These are phyloP conservation scores for Agrypnia vestita DNA, from an alignment of 1,140 invertebrate genomes.

Conservation along the genomic window DNA sequence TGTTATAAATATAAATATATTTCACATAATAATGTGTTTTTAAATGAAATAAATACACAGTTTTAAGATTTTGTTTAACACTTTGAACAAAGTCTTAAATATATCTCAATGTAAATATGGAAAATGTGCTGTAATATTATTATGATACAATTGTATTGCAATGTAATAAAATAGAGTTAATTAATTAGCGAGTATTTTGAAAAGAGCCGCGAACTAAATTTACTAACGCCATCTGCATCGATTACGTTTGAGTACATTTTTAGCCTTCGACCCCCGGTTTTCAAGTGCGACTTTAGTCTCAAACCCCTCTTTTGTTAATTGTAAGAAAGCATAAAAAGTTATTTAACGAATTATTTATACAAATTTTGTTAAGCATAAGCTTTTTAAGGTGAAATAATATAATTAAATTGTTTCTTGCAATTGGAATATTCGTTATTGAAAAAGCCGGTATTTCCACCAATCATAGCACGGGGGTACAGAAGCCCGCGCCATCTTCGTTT, in stretches of 20 bases:
- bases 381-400: neutral
- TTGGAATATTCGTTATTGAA: conserved; percentile 32
- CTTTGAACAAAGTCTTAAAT: too few relatives aligned
- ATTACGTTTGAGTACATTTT: conserved; percentile 31
- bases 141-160: neutral
- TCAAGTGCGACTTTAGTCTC: conserved; percentile 54
- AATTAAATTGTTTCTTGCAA: neutral
- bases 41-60: too few relatives aligned
- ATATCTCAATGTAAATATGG: neutral
- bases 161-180: neutral
- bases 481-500: conserved; percentile 87
- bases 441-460: conserved; percentile 69
- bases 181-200: conserved; percentile 6
- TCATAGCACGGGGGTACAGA: conserved; percentile 75
- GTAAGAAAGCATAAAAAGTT: conserved; percentile 12
- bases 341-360: neutral
- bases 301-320: conserved; percentile 59
- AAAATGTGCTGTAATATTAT: neutral
- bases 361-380: neutral
- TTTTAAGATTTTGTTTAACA: too few relatives aligned
- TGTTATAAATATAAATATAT: too few relatives aligned
- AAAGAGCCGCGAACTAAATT: neutral
- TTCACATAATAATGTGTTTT: too few relatives aligned
- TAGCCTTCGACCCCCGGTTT: conserved; percentile 49
- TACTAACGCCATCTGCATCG: conserved; percentile 28